Evolutionary conservation across 2,888 invertebrate genomes (phyloP), one percentile per base, ranked within the genome.

Genomic region (Scaptomyza parva): DNA sequence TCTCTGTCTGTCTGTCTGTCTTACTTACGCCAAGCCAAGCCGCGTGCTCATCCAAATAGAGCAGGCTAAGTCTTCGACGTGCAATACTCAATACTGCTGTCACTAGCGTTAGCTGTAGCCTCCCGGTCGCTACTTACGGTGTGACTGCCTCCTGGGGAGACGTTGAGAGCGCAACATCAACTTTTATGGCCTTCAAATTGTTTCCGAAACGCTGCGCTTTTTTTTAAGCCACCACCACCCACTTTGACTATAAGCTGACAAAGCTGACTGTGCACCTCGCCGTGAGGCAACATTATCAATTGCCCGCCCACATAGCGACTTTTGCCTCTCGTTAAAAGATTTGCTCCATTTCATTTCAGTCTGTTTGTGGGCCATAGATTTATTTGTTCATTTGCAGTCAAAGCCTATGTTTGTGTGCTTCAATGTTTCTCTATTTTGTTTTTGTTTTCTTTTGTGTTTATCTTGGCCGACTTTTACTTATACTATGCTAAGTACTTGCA

Each of bases 111-210:
- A 60, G n/a, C n/a, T n/a, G n/a, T n/a, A n/a, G n/a, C n/a, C n/a
- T n/a, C n/a, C n/a, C 28, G 5, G 22, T 5, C 35, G 8, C 28
- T 35, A 35, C 35, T 14, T 35, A 14, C 35, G 7, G 35, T 8
- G 14, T 35, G 35, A 14, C 7, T 14, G 20, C 28, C 37, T 18
- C 6, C 12, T 37, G 30, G 28, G 30, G 17, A 43, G 53, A 53
- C 65, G 37, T 55, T 55, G 76, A 63, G 55, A 18, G 20, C 18
- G 80, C 64, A 76, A 79, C 88, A 88, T 88, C 88, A 88, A 84
- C 67, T 88, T 84, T 88, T 86, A 88, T 84, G 82, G 84, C 85
- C 87, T 84, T 85, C 73, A 76, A 85, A 85, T 85, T 88, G 85
- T 85, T 85, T 85, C 84, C 85, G 85, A 88, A 84, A 88, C 85